Evolutionary conservation across 2,113 vertebrate species (phyloP), one percentile per base, ranked within the genome.

Genomic region (Oxyura jamaicensis): DNA sequence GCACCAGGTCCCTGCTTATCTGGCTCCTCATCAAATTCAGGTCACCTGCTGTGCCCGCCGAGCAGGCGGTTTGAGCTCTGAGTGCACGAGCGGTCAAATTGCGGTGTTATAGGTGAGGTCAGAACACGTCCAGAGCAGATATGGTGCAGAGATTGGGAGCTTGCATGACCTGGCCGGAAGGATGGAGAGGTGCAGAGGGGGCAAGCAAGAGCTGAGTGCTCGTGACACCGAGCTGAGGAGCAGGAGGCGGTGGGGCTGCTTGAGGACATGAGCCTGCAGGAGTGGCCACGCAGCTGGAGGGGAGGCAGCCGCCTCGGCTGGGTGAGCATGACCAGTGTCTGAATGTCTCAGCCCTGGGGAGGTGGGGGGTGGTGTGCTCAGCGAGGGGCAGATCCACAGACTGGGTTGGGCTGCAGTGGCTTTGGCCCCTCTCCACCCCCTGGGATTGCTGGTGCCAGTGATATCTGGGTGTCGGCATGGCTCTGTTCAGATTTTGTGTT

Each of bases 81-180:
- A 73, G 48, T 4, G 0, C 1, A 2, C 33, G 62, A 72, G 35
- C 1, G 0, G 36, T 36, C 11, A 35, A 15, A 13, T 33, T 0
- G 0, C 17, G 65, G 56, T 0, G 1, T 36, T 59, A 83, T 63
- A 63, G 63, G 63, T 56, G 69, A 90, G 83, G 48, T 72, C 4
- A 44, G 86, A 71, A 58, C 60, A 44, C 1, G 5, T 39, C 42
- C 46, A 35, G 73, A 79, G 86, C 72, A 93, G 73, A 63, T 52
- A 60, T 14, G 14, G 42, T 9, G 41, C 21, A n/a, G 52, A 55
- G 52, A 55, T 41, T 23, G 36, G 21, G 41, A 33, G 15, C 66
- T n/a, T 15, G 31, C 1, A 14, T 13, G 11, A 23, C 41, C 19
- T 21, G 31, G 12, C 42, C 36, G 28, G 42, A 82, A 26, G 31